phyloP scores from a whole-genome alignment of 2,113 vertebrate species.

The Polyodon spathula region DNA sequence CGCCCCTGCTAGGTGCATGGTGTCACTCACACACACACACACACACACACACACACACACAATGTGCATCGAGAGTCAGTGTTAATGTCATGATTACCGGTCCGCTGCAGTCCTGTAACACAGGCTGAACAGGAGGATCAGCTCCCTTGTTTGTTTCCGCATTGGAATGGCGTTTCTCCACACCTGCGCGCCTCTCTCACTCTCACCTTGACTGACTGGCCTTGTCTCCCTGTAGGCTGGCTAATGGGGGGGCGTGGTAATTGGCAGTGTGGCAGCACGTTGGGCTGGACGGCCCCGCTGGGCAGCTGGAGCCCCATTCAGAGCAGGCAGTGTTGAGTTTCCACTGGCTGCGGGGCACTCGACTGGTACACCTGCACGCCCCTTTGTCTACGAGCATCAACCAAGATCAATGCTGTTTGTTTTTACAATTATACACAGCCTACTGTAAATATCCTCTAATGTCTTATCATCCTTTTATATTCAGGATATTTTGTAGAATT shows the following conservation, averaged over 20 bases:
- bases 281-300: too few species aligned
- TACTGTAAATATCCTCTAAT: too few species aligned
- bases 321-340: not conserved
- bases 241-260: not conserved
- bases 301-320: too few species aligned
- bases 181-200: not conserved
- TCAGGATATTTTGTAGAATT: too few species aligned
- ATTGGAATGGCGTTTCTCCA: not conserved
- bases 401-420: too few species aligned
- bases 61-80: not conserved
- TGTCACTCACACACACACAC: conserved; percentile 13
- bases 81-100: not conserved
- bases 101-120: not conserved
- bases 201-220: not conserved
- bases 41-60: conserved; percentile 10
- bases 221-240: not conserved
- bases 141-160: not conserved
- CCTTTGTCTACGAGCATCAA: too few species aligned
- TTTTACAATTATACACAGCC: too few species aligned
- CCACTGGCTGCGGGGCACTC: not conserved
- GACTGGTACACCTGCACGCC: too few species aligned
- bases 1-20: too few species aligned
- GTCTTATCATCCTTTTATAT: too few species aligned
- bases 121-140: not conserved
- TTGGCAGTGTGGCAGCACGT: not conserved